Evolutionary conservation across 2,888 invertebrate genomes (phyloP), one percentile per base, ranked within the genome.

Genomic region (Chesias legatella): DNA sequence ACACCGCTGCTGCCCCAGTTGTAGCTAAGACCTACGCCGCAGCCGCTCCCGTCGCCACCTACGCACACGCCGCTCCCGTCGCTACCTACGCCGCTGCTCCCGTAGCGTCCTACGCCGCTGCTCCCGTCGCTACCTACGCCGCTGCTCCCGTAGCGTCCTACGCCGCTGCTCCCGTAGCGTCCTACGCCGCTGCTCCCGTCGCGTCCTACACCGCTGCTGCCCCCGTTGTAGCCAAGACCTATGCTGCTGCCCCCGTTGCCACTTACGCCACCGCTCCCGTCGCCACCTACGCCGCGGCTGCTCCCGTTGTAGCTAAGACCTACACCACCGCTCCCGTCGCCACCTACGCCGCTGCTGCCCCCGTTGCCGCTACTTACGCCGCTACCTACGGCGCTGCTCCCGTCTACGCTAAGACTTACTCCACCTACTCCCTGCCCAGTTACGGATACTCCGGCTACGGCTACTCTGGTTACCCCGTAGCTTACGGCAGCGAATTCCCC

Each of bases 361-460:
- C 25, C 8, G 10, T 21, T 17, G 23, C 9, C 23, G 28, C 21
- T 7, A 23, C 26, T 13, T 33, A 29, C 30, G 13, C 33, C 13
- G 28, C 21, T 7, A 23, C 26, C 22, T 33, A 29, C 30, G 13
- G 28, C 13, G 13, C 13, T 30, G 33, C 37, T 31, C 42, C 46
- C 24, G 34, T 42, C 27, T 41, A 41, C 41, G 46, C 60, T 13
- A 51, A 34, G 39, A 42, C 53, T 29, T 59, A 58, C 33, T 47
- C 60, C 11, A 29, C 67, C 5, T 49, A 48, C 43, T 26, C 48
- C 7, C n/a, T 37, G 29, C 41, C 51, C 29, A 23, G 40, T 10
- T 37, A 41, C 31, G 65, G 64, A 0, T 60, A 66, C 38, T 49
- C 57, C 9, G 56, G 61, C 41, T 54, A 59, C 26, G 50, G 55